phyloP scores from a whole-genome alignment of 2,797 vertebrate genomes.

The Neosalanx taihuensis region DNA sequence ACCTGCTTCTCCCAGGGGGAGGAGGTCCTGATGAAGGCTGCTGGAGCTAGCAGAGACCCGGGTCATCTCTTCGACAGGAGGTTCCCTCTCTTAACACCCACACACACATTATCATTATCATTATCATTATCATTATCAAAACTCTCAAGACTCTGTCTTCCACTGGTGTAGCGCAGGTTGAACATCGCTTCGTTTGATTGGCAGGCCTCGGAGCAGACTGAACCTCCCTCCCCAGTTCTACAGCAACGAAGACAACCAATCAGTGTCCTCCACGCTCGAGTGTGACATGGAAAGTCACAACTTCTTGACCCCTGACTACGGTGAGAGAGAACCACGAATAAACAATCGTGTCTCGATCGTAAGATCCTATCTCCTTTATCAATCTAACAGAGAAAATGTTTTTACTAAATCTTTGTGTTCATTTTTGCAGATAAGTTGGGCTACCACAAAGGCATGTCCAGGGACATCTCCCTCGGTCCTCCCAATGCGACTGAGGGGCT shows the following conservation, averaged over 20 bases:
- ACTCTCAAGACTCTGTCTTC: neutral
- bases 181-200: constrained; percentile 9
- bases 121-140: neutral
- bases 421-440: constrained; percentile 33
- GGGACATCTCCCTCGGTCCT: constrained; percentile 15
- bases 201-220: constrained; percentile 23
- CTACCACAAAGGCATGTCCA: constrained; percentile 19
- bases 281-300: constrained; percentile 22
- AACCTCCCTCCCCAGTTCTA: constrained; percentile 30
- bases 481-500: constrained; percentile 22
- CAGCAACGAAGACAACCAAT: constrained; percentile 40
- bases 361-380: too few species aligned
- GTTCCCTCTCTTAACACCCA: constrained; percentile 29
- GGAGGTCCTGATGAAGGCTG: constrained; percentile 23
- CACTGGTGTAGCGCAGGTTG: neutral
- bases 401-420: too few species aligned
- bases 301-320: constrained; percentile 37
- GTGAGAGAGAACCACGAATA: constrained; percentile 16
- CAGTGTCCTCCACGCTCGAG: constrained; percentile 17
- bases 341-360: neutral
- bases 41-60: constrained; percentile 15
- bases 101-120: neutral
- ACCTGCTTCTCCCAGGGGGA: constrained; percentile 13
- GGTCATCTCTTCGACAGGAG: constrained; percentile 20
- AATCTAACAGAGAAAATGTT: too few species aligned